These are phyloP conservation scores for Catocala nupta DNA, from an alignment of 2,888 invertebrate genomes.

Conservation along the genomic window DNA sequence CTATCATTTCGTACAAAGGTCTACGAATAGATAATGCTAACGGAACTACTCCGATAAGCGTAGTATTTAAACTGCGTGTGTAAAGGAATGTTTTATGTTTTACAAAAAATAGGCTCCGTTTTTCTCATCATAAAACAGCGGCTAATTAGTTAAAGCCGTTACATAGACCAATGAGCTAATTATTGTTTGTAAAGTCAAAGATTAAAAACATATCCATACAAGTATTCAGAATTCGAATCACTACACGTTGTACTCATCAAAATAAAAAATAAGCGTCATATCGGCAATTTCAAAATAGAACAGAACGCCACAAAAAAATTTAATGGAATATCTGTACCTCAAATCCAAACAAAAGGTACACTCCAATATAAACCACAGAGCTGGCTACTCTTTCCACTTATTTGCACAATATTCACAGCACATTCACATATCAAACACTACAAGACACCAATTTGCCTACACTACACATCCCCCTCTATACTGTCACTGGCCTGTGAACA, in stretches of 20 bases:
- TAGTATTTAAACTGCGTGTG: too few relatives aligned
- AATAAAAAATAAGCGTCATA: too few relatives aligned
- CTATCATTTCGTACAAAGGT: too few relatives aligned
- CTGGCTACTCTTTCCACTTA: neutral
- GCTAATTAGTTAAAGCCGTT: too few relatives aligned
- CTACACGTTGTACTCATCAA: too few relatives aligned
- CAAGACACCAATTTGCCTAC: slow-evolving; percentile 35
- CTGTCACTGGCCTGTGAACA: slow-evolving; percentile 56
- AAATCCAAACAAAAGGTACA: slow-evolving; percentile 1
- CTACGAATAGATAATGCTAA: too few relatives aligned
- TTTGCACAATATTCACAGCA: slow-evolving; percentile 36
- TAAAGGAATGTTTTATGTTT: too few relatives aligned
- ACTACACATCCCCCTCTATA: slow-evolving; percentile 38
- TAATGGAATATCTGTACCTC: slow-evolving; percentile 2
- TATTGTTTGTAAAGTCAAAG: slow-evolving; percentile 4
- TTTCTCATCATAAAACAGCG: too few relatives aligned
- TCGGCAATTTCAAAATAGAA: too few relatives aligned
- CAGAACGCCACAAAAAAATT: neutral
- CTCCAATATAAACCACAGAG: slow-evolving; percentile 4
- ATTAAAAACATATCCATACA: slow-evolving; percentile 6
- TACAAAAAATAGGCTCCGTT: too few relatives aligned
- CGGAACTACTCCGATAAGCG: too few relatives aligned
- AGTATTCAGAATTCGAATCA: slow-evolving; percentile 4
- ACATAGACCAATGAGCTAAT: too few relatives aligned
- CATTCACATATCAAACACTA: slow-evolving; percentile 37